phyloP scores from a whole-genome alignment of 2,888 invertebrate genomes.

The Scrobipalpa costella region DNA sequence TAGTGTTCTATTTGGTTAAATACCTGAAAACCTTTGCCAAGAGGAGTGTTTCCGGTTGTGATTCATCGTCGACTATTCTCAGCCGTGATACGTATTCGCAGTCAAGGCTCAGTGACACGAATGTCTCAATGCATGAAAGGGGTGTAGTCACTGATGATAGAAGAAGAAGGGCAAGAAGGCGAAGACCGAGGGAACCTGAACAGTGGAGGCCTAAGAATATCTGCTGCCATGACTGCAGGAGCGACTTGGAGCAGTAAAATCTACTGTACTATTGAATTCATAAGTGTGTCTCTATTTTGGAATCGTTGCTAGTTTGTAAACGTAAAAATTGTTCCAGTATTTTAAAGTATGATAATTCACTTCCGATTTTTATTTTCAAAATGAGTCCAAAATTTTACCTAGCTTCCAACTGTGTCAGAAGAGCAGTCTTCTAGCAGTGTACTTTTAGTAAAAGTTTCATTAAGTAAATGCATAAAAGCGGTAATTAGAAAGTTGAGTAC shows the following conservation, averaged over 20 bases:
- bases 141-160: neutral
- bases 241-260: neutral
- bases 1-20: neutral
- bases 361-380: too few species aligned
- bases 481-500: too few species aligned
- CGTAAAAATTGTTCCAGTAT: neutral
- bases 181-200: constrained; percentile 33
- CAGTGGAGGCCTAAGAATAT: constrained; percentile 42
- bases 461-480: too few species aligned
- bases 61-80: neutral
- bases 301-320: neutral
- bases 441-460: too few species aligned
- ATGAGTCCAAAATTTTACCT: too few species aligned
- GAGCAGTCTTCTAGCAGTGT: too few species aligned
- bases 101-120: neutral
- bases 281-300: neutral
- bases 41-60: neutral
- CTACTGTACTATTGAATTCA: neutral
- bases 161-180: neutral
- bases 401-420: too few species aligned
- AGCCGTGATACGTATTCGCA: neutral
- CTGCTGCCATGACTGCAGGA: constrained; percentile 3
- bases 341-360: neutral
- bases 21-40: neutral
- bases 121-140: neutral